These are phyloP conservation scores for Pseudochromis fuscus DNA, from an alignment of 2,797 vertebrate genomes.

Conservation along the genomic window DNA sequence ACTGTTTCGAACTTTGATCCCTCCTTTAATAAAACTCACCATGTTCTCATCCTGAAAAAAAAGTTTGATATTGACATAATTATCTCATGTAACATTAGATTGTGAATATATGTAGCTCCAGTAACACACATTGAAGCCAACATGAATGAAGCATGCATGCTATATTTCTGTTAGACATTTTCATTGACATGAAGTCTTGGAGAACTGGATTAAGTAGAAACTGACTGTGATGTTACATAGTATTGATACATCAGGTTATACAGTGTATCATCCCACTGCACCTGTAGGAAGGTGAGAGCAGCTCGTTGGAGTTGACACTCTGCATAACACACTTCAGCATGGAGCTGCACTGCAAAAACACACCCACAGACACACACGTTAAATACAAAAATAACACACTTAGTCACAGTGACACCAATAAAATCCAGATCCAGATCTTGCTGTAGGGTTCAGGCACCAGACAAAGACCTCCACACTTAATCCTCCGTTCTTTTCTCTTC, in stretches of 20 bases:
- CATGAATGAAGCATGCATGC: too few species aligned
- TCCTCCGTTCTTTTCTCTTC: neutral
- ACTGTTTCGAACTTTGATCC: conserved; percentile 91
- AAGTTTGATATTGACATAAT: too few species aligned
- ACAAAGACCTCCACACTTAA: neutral
- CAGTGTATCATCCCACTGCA: conserved; percentile 34
- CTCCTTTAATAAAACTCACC: conserved; percentile 92
- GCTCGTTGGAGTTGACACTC: conserved; percentile 90
- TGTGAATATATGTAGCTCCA: neutral
- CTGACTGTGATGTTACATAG: too few species aligned
- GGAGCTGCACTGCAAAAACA: conserved; percentile 86
- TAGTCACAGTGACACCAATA: neutral
- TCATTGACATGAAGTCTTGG: neutral
- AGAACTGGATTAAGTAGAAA: neutral
- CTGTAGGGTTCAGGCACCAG: neutral
- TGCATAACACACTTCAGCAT: conserved; percentile 90
- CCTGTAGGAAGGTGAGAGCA: conserved; percentile 91
- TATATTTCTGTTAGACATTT: neutral
- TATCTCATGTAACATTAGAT: neutral
- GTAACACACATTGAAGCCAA: neutral
- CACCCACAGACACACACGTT: conserved; percentile 31
- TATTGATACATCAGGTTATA: neutral
- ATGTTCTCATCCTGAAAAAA: conserved; percentile 88
- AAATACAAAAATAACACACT: neutral
- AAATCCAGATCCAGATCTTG: neutral